These are phyloP conservation scores for Litocranius walleri DNA, from an alignment of 2,113 vertebrate species.

Conservation along the genomic window DNA sequence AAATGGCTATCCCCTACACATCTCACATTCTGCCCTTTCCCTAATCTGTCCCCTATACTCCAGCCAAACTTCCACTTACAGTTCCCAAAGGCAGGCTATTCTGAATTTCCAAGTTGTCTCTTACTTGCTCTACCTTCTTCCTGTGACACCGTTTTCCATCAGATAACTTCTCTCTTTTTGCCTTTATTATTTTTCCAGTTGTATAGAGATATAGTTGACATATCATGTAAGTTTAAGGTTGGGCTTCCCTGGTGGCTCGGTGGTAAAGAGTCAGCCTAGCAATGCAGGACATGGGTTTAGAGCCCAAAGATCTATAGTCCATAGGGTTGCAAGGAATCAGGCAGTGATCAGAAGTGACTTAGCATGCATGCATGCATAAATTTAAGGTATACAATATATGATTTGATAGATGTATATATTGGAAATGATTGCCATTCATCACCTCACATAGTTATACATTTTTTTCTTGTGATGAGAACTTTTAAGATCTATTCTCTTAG, in stretches of 20 bases:
- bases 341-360: background rate
- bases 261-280: background rate
- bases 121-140: background rate
- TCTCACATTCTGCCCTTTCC: background rate
- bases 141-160: background rate
- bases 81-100: background rate
- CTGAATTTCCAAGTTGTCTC: background rate
- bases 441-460: background rate
- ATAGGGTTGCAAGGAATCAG: background rate
- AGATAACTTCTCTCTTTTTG: background rate
- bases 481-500: background rate
- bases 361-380: background rate
- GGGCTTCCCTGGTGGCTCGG: background rate
- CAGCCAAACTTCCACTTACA: background rate
- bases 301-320: background rate
- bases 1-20: background rate
- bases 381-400: background rate
- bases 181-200: background rate
- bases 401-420: background rate
- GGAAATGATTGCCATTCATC: background rate
- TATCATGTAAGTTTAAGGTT: background rate
- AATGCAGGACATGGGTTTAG: background rate
- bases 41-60: no score
- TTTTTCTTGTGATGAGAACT: background rate
- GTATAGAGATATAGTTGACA: background rate